Evolutionary conservation across 2,113 vertebrate species (phyloP), one percentile per base, ranked within the genome.

Genomic region (Murina feae): DNA sequence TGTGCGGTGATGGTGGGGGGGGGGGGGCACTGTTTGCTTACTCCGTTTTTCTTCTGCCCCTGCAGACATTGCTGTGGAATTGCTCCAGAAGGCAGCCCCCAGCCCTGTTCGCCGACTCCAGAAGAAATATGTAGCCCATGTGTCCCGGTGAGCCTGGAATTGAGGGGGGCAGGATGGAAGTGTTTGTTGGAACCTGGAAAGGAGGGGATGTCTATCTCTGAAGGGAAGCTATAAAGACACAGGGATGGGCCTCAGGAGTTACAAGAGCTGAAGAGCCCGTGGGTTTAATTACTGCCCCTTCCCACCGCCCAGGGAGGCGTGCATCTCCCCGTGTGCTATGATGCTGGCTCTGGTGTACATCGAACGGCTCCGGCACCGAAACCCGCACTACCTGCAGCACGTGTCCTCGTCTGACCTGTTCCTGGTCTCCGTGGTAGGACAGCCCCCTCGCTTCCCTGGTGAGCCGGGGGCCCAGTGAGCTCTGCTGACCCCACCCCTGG

Each of bases 371-470:
- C 98, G 99, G 96, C 99, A 99, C 92, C 98, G 99, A 97, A 99
- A 99, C 97, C 99, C 99, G 0, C 99, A 99, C 96, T 99, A 99
- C 98, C 98, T 99, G 47, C 99, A 99, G 95, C 99, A 99, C 82
- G 99, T 99, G 94, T 99, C 99, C 0, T 99, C 99, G 76, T 99
- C 99, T 63, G 99, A 99, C 98, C 99, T 99, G 76, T 99, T 99
- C 96, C 97, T 99, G 93, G 99, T 99, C 96, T 99, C 99, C 42
- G 99, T 99, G 99, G 99, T 99, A 96, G 97, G 98, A 94, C 0
- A 5, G 8, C 30, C 13, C 20, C 32, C 12, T 37, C 75, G 3
- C 65, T 30, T 80, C 51, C 39, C 47, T 35, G 16, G 39, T 53
- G 72, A 72, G n/a, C 79, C 47, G 5, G 76, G 74, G 53, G 17